phyloP scores from a whole-genome alignment of 2,888 invertebrate genomes.

The Cynaeus angustus region DNA sequence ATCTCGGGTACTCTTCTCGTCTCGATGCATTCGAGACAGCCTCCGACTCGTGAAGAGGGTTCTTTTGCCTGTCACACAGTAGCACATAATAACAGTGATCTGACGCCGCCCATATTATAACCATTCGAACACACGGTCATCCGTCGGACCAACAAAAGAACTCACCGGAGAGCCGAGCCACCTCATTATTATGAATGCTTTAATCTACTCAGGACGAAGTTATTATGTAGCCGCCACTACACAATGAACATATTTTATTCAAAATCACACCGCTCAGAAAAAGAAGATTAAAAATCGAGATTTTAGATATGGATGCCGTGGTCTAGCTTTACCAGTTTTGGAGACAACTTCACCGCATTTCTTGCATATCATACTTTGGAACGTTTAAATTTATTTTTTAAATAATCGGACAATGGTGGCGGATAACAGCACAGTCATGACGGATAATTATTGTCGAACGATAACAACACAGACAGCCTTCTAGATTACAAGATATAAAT shows the following conservation, averaged over 20 bases:
- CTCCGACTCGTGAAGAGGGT: conserved; percentile 65
- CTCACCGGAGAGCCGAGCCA: conserved; percentile 9
- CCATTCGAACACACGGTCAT: conserved; percentile 35
- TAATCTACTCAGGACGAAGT: conserved; percentile 35
- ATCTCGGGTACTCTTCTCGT: conserved; percentile 60
- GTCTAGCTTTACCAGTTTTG: not conserved
- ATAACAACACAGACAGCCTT: not conserved
- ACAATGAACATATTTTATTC: conserved; percentile 5
- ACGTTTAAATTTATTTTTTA: not conserved
- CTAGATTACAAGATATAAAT: conserved; percentile 19
- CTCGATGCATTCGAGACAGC: conserved; percentile 51
- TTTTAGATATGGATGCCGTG: not conserved
- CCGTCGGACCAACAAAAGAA: conserved; percentile 26
- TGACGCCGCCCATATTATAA: conserved; percentile 65
- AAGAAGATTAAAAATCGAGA: not conserved
- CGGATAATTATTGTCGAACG: not conserved
- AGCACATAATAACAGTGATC: conserved; percentile 69
- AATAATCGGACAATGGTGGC: not conserved
- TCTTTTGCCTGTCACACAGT: conserved; percentile 68
- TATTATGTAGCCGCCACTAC: conserved; percentile 14
- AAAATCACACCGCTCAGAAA: not conserved
- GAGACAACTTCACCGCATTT: too few relatives aligned
- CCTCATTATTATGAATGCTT: conserved; percentile 40
- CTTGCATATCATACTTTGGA: too few relatives aligned
- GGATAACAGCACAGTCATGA: conserved; percentile 7